Evolutionary conservation across 2,797 vertebrate species (phyloP), one percentile per base, ranked within the genome.

Genomic region (Semaprochilodus insignis): DNA sequence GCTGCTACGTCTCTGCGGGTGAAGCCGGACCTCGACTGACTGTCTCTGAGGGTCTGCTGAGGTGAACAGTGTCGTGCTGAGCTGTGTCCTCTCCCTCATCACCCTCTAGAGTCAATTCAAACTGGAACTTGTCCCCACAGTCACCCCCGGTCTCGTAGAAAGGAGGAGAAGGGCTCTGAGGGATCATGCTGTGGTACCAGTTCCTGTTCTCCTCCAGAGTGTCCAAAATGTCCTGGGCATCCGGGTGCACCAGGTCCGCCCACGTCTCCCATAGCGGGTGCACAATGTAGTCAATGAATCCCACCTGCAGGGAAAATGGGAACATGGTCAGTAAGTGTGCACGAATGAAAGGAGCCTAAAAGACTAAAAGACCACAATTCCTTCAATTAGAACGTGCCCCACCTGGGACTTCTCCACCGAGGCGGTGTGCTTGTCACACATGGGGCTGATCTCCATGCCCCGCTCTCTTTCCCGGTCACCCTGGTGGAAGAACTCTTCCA

Each of bases 151-250:
- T 95, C 54, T 96, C 94, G 2, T 97, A 97, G 89, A 97, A 95
- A 0, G 97, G 97, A 77, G 98, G 97, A 14, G 98, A 99, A 0
- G 98, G 98, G 87, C 98, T 99, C 91, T 97, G 97, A 23, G 97
- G 98, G 88, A 99, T 97, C 97, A 98, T 99, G 92, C 97, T 97
- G 93, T 99, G 97, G 93, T 99, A 99, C 98, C 98, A 99, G 96
- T 99, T 99, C 90, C 98, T 95, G 93, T 99, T 99, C 91, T 99
- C 97, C 92, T 99, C 98, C 85, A 99, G 94, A 0, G 95, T 98
- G 89, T 99, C 98, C 88, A 99, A 94, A 90, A 99, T 99, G 92
- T 99, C 98, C 90, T 99, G 98, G 78, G 98, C 97, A 0, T 99
- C 98, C 0, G 98, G 98, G 90, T 99, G 97, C 57, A 99, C 98